phyloP scores from a whole-genome alignment of 2,113 vertebrate species.

The Pachycephala philippinensis region DNA sequence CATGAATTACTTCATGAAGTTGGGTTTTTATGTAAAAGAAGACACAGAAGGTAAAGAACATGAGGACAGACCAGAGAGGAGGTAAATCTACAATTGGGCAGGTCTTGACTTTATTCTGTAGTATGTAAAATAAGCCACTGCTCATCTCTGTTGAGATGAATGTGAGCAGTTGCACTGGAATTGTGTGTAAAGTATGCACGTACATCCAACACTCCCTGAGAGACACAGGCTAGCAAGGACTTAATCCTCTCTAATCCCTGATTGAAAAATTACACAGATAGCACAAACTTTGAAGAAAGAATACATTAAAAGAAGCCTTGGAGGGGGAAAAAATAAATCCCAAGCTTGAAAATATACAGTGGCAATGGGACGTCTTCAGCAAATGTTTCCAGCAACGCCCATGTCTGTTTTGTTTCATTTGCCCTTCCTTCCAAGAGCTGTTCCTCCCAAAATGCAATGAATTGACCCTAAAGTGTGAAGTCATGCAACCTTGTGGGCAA shows the following conservation, averaged over 20 bases:
- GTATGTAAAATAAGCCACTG: not conserved
- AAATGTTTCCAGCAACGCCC: not conserved
- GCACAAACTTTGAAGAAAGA: constrained; percentile 44
- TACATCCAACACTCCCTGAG: not conserved
- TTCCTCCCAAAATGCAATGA: not conserved
- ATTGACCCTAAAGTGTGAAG: not conserved
- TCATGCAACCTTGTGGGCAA: not conserved
- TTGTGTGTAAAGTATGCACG: not conserved
- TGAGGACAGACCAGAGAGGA: not conserved
- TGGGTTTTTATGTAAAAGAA: not conserved
- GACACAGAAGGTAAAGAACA: not conserved
- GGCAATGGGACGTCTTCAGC: not conserved
- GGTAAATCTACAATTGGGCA: not conserved
- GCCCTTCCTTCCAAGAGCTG: not conserved
- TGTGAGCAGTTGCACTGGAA: not conserved
- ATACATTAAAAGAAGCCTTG: constrained; percentile 20
- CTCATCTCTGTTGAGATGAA: not conserved
- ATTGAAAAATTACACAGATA: constrained; percentile 48
- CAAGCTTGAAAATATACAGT: not conserved
- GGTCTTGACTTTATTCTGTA: not conserved
- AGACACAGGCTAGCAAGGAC: not conserved
- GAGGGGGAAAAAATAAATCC: not conserved
- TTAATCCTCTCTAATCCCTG: constrained; percentile 49
- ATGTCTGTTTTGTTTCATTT: not conserved
- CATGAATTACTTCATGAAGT: not conserved